These are phyloP conservation scores for Pachyuromys duprasi DNA, from an alignment of 2,797 vertebrate species.

Conservation along the genomic window DNA sequence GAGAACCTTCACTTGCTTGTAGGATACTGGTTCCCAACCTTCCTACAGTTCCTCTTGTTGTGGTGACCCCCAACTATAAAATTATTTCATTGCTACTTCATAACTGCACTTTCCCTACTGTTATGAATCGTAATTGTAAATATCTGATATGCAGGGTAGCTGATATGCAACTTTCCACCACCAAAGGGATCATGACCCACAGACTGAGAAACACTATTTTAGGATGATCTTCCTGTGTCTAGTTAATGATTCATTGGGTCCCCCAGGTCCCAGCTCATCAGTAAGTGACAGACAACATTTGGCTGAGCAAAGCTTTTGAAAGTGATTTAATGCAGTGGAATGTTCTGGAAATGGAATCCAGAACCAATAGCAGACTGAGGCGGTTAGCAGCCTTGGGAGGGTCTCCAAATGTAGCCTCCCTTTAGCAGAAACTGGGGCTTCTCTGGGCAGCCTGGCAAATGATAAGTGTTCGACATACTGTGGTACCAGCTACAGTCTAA, in stretches of 20 bases:
- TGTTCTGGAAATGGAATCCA: neutral
- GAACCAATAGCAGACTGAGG: neutral
- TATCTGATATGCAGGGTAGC: neutral
- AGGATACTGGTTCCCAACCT: neutral
- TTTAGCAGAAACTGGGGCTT: neutral
- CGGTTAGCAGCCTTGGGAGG: neutral
- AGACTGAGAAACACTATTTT: neutral
- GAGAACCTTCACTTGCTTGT: neutral
- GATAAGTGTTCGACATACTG: neutral
- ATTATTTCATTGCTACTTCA: neutral
- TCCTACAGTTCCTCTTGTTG: neutral
- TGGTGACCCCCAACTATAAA: neutral
- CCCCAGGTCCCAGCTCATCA: neutral
- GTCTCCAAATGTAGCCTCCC: neutral
- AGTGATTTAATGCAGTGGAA: neutral
- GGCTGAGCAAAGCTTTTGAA: constrained; percentile 21
- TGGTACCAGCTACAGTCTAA: neutral
- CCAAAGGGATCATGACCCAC: neutral
- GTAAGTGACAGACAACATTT: constrained; percentile 12
- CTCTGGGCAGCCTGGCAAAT: neutral
- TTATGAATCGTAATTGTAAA: neutral
- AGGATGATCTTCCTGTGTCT: neutral
- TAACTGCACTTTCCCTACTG: neutral
- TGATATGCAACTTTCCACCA: neutral
- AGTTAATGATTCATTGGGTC: neutral